These are phyloP conservation scores for Leucoraja ocellata DNA, from an alignment of 2,797 vertebrate genomes.

Conservation along the genomic window DNA sequence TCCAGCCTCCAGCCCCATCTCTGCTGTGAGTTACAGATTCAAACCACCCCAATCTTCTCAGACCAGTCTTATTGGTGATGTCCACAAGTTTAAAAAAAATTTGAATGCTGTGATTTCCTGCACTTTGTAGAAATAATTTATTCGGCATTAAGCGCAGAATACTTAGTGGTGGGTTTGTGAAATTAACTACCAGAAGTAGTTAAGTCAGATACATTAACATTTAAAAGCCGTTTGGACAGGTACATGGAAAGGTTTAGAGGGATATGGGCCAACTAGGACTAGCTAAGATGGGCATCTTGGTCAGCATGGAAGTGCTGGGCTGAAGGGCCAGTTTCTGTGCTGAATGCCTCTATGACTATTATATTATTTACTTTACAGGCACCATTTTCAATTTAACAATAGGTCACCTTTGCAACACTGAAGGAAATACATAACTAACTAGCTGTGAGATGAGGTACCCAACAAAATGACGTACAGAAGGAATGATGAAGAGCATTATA, in stretches of 20 bases:
- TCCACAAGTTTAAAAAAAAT: neutral
- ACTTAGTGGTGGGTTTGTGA: no score
- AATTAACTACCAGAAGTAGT: no score
- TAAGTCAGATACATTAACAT: no score
- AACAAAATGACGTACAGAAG: neutral
- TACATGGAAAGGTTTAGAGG: no score
- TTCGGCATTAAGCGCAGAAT: no score
- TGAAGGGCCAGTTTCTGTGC: no score
- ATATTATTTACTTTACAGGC: neutral
- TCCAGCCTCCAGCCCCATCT: no score
- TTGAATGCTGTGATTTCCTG: neutral
- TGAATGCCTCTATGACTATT: no score
- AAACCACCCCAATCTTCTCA: neutral
- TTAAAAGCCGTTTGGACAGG: no score
- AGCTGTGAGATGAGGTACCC: neutral
- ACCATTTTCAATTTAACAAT: neutral
- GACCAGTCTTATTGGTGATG: neutral
- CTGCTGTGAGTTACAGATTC: neutral
- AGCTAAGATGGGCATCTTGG: no score
- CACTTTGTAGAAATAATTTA: neutral
- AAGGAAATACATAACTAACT: neutral
- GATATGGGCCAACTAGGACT: no score
- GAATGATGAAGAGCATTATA: neutral
- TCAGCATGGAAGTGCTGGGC: no score
- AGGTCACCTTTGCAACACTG: neutral